These are phyloP conservation scores for Rhinatrema bivittatum DNA, from an alignment of 2,797 vertebrate species.

Conservation along the genomic window DNA sequence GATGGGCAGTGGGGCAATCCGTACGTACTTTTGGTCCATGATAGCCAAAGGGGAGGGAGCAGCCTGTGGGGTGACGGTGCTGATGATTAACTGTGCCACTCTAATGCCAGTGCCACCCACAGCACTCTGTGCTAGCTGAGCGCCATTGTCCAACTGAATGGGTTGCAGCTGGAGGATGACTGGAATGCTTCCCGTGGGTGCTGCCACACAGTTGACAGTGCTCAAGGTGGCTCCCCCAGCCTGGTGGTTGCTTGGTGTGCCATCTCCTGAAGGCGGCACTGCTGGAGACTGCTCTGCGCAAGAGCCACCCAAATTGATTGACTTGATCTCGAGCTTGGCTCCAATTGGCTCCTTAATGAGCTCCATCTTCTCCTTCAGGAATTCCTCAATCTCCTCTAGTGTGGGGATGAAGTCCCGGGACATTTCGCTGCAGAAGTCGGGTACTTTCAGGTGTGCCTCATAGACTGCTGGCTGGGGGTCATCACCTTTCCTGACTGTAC, in stretches of 20 bases:
- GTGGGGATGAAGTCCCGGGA: constrained; percentile 70
- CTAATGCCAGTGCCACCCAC: background rate
- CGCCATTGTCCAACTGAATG: constrained; percentile 6
- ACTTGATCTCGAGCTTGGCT: constrained; percentile 3
- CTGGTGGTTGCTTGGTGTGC: background rate
- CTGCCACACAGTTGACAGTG: background rate
- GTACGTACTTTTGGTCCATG: constrained; percentile 33
- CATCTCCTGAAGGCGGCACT: background rate
- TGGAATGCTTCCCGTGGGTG: constrained; percentile 3
- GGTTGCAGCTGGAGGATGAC: constrained; percentile 37
- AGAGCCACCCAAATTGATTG: background rate
- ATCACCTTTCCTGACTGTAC: constrained; percentile 1
- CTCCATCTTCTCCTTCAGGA: constrained; percentile 71
- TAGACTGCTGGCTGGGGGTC: constrained; percentile 7
- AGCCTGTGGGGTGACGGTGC: constrained; percentile 18
- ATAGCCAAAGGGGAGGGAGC: background rate
- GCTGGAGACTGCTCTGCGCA: background rate
- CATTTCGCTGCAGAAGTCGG: constrained; percentile 57
- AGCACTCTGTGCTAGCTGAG: background rate
- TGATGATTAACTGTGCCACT: constrained; percentile 35
- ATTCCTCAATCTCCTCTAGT: constrained; percentile 83
- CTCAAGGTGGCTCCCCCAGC: background rate
- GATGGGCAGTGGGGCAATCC: constrained; percentile 32
- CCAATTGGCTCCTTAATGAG: constrained; percentile 11
- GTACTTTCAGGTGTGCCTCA: constrained; percentile 46